Percentiles rank a stretch among this genome's conserved stretches.
phyloP scores from a whole-genome alignment of 2,797 vertebrate genomes.

The Clarias laeviceps region DNA sequence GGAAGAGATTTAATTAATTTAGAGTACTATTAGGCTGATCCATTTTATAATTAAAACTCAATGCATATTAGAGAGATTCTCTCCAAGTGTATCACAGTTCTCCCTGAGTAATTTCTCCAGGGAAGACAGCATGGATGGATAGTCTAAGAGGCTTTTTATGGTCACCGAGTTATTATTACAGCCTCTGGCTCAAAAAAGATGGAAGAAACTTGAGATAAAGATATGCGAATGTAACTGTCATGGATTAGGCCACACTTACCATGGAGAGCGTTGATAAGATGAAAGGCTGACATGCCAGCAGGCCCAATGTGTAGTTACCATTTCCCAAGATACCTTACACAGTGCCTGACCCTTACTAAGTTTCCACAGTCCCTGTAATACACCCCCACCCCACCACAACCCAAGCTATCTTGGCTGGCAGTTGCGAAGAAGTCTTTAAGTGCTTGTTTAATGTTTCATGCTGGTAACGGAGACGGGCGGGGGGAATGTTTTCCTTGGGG shows the following conservation, averaged over 20 bases:
- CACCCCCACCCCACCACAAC: background rate
- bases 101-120: conserved; percentile 46
- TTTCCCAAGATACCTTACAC: conserved; percentile 33
- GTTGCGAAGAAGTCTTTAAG: conserved; percentile 36
- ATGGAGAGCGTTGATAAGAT: conserved; percentile 42
- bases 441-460: conserved; percentile 44
- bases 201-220: conserved; percentile 48
- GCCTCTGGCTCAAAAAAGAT: conserved; percentile 32
- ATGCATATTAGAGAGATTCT: conserved; percentile 45
- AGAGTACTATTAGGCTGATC: conserved; percentile 49
- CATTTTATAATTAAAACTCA: conserved; percentile 52
- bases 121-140: conserved; percentile 35
- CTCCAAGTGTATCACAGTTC: conserved; percentile 25
- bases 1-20: conserved; percentile 44
- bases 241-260: conserved; percentile 28
- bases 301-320: conserved; percentile 1
- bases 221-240: conserved; percentile 35
- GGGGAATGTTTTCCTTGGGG: conserved; percentile 5
- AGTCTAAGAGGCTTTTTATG: conserved; percentile 48
- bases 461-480: conserved; percentile 15
- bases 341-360: conserved; percentile 29
- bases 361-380: background rate
- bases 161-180: conserved; percentile 49
- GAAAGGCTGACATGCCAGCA: conserved; percentile 31
- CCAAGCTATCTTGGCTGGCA: conserved; percentile 38